Evolutionary conservation across 2,797 vertebrate genomes (phyloP).

Genomic region (Pipistrellus pipistrellus): DNA sequence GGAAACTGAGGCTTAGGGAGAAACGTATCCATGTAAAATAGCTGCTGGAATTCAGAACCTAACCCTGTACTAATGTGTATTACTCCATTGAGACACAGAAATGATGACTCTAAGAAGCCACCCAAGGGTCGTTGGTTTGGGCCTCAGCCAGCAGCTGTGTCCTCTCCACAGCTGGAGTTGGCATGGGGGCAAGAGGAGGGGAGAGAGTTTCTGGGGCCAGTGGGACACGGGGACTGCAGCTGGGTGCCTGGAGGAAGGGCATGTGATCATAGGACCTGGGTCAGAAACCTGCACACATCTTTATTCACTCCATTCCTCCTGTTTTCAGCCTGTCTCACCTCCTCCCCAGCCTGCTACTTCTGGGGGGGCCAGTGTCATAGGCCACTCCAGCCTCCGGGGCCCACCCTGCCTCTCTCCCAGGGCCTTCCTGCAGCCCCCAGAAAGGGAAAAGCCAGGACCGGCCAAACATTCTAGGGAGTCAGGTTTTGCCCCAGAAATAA

Average conservation of each 20-base stretch:
- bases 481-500: not conserved
- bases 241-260: not conserved
- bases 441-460: not conserved
- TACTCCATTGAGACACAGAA: not conserved
- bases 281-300: not conserved
- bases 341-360: not conserved
- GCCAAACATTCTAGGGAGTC: too few species aligned
- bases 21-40: not conserved
- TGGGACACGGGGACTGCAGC: not conserved
- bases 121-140: not conserved
- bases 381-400: not conserved
- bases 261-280: not conserved
- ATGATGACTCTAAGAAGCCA: not conserved
- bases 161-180: not conserved
- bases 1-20: slow-evolving; percentile 1
- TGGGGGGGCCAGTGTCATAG: not conserved
- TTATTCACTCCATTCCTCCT: not conserved
- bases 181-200: not conserved
- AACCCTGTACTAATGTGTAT: not conserved
- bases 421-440: not conserved
- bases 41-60: not conserved
- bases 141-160: not conserved
- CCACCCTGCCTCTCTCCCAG: not conserved
- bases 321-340: not conserved
- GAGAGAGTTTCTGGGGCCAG: not conserved